Conservation (phyloP, 2,797 vertebrate genomes). For the Gallinago solitaria region DNA sequence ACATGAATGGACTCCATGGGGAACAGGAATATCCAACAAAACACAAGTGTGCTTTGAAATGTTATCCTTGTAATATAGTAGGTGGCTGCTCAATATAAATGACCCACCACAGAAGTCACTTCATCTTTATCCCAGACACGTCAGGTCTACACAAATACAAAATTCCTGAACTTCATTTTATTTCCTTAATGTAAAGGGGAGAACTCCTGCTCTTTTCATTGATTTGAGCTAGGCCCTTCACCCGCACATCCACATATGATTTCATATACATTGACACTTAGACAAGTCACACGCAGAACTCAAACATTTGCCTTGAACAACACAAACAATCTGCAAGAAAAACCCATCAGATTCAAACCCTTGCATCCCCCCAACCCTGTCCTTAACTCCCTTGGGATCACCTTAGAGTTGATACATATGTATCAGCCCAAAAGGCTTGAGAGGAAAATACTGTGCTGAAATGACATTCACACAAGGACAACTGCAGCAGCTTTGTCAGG, state of each 20-base stretch:
- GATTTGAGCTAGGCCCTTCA: background rate
- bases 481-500: conserved; percentile 38
- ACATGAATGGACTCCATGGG: background rate
- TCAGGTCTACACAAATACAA: background rate
- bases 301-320: background rate
- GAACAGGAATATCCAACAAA: background rate
- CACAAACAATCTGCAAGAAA: background rate
- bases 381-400: conserved; percentile 7
- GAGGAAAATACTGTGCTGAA: background rate
- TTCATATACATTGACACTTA: background rate
- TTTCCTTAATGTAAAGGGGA: background rate
- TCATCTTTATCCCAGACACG: background rate
- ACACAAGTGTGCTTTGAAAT: background rate
- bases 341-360: background rate
- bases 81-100: background rate
- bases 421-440: conserved; percentile 8
- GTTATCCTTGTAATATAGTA: background rate
- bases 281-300: background rate
- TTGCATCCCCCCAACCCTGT: background rate
- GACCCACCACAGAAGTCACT: background rate
- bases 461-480: conserved; percentile 62
- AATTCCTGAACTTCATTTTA: background rate
- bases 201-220: background rate
- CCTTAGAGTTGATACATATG: conserved; percentile 34
- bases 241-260: background rate